Base-by-base conservation (phyloP, 2,888 invertebrate species). In the Lumbricus terrestris region DNA sequence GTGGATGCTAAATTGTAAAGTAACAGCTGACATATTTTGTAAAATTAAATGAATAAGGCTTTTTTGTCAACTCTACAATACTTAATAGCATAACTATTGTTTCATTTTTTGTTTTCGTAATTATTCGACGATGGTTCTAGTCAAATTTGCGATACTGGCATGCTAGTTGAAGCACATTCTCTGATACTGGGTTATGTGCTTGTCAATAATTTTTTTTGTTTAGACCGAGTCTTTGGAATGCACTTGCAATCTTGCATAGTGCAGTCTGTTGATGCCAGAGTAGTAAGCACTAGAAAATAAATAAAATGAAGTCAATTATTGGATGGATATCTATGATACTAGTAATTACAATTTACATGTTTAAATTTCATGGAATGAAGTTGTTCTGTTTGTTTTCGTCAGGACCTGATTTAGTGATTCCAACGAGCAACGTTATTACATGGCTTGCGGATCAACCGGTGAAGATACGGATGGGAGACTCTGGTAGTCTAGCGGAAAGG, bases 381-480 rank as follows among this genome's bases (percentile, higher is more conserved):
- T 85, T 85, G 34, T 85, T 47, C 35, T 47, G 82, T 6, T 54
- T 89, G n/a, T 40, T 37, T 37, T 90, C 29, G 16, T 34, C 34
- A 88, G 90, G 90, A 83, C 90, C 90, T 23, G 90, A 90, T 88
- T n/a, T 18, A 42, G 33, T 90, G 20, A 20, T 83, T 35, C 88
- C 89, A 42, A 83, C 90, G 23, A 42, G 37, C 33, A n/a, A 42
- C 11, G 4, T 82, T 37, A 33, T 89, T 47, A 42, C 89, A 16
- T 89, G 90, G 89, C 33, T 82, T 20, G 90, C 90, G 16, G 83
- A 91, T 82, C 23, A 90, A 35, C 69, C 91, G 3, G 91, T 91
- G 42, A 85, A 90, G 69, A 37, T 91, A 38, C 38, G 90, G n/a
- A 47, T 90, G 38, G 85, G 88, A 8, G 85, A 88, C 16, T 40